phyloP scores from a whole-genome alignment of 2,113 vertebrate genomes.

The Channa argus region DNA sequence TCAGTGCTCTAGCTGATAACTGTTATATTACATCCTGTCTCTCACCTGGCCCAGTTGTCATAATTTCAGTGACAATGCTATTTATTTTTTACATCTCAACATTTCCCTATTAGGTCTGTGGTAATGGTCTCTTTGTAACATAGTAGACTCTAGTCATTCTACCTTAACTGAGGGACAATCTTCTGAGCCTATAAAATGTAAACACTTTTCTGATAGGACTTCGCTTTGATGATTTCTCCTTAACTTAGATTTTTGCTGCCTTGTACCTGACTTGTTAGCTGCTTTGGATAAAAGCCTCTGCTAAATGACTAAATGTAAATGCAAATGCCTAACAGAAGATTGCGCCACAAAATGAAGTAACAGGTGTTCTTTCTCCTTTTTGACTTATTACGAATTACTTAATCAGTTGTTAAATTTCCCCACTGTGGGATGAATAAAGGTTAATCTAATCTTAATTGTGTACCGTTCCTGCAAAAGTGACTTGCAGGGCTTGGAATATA shows the following conservation, averaged over 20 bases:
- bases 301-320: too few relatives aligned
- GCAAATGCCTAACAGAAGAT: background rate
- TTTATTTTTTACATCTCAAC: slow-evolving; percentile 6
- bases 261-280: too few relatives aligned
- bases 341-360: background rate
- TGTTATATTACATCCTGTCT: background rate
- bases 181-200: too few relatives aligned
- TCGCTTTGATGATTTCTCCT: too few relatives aligned
- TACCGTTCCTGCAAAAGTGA: background rate
- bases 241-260: too few relatives aligned
- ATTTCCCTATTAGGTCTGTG: slow-evolving; percentile 4
- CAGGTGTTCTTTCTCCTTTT: background rate
- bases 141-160: too few relatives aligned
- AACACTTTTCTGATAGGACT: too few relatives aligned
- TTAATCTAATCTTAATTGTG: too few relatives aligned
- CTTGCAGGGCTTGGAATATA: background rate
- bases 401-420: too few relatives aligned
- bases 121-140: background rate
- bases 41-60: background rate
- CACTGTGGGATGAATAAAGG: too few relatives aligned
- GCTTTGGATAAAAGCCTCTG: too few relatives aligned
- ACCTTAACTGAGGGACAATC: too few relatives aligned
- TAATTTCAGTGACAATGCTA: slow-evolving; percentile 1
- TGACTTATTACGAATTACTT: background rate
- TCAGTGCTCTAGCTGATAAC: background rate